Base-by-base conservation (phyloP, 2,888 invertebrate genomes). In the Agonopterix subpropinquella region DNA sequence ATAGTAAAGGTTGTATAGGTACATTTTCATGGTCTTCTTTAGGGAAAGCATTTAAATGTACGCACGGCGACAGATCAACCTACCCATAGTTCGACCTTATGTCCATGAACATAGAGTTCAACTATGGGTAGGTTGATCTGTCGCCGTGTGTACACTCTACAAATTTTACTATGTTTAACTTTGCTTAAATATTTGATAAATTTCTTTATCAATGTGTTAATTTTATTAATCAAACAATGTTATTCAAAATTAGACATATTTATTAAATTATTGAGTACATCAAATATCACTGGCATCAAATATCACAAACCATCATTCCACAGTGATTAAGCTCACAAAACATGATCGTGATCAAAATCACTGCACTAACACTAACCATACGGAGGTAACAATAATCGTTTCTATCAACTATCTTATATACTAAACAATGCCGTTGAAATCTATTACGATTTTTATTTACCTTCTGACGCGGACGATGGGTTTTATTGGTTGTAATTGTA, bases 311-410 rank as follows among this genome's bases (percentile, higher is more conserved):
- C 55, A 58, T 65, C 59, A 58, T 62, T 55, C 43, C 51, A 59
- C 80, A 85, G 78, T 66, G 57, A 86, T 84, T 78, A 54, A 67
- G 77, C 65, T 82, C 86, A 87, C 86, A 86, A 47, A 85, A 72
- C 48, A 50, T 44, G 50, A 67, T 86, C 86, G 85, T 87, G 86
- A 80, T 53, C 69, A 59, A 59, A 68, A 85, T 86, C 57, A 72
- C 74, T 86, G 78, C n/a, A 42, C 11, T 13, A 15, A 37, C 8
- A 28, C 15, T 45, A 39, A 13, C 58, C 64, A 55, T 61, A 61
- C 57, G 56, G 64, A 68, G 62, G 63, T 65, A 68, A 54, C 56
- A 36, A 36, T 45, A 35, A 43, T 53, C 48, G 47, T 49, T 28
- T 28, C 28, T 28, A 28, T 28, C 4, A 28, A 28, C 28, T 28